Evolutionary conservation across 2,888 invertebrate genomes (phyloP).

Genomic region (Leptura quadrifasciata): DNA sequence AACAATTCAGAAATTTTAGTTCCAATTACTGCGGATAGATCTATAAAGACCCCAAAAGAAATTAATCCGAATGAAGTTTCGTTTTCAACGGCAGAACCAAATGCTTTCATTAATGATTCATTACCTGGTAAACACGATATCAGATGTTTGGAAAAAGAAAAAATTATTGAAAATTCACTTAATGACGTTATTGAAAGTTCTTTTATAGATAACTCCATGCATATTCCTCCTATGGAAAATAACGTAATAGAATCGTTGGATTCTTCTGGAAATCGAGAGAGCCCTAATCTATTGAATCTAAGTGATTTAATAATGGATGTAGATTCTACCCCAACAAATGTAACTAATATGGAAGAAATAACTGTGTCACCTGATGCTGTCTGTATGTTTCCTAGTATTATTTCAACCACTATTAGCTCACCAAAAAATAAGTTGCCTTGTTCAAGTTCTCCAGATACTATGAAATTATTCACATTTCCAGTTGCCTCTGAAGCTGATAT

Average conservation of each 20-base stretch:
- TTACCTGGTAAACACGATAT: conserved; percentile 7
- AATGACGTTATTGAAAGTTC: conserved; percentile 1
- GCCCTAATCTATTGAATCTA: conserved; percentile 8
- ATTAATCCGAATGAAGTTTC: not conserved
- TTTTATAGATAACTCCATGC: not conserved
- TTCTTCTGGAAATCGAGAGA: not conserved
- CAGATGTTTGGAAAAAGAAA: not conserved
- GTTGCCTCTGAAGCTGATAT: conserved; percentile 14
- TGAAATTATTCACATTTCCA: conserved; percentile 20
- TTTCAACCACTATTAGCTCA: conserved; percentile 24
- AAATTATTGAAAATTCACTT: conserved; percentile 10
- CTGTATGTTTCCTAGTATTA: conserved; percentile 24
- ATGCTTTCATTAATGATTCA: not conserved
- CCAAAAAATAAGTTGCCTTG: conserved; percentile 19
- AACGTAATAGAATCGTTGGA: not conserved
- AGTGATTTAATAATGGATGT: conserved; percentile 21
- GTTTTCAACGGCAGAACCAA: not conserved
- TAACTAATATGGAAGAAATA: conserved; percentile 19
- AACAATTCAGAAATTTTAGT: not conserved
- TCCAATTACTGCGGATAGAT: not conserved
- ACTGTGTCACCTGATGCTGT: conserved; percentile 19
- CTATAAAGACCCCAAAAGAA: not conserved
- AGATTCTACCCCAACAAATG: not conserved
- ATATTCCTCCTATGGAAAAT: not conserved
- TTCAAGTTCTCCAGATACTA: conserved; percentile 9